These are phyloP conservation scores for Rhinolophus ferrumequinum DNA, from an alignment of 2,113 vertebrate species.

Conservation along the genomic window DNA sequence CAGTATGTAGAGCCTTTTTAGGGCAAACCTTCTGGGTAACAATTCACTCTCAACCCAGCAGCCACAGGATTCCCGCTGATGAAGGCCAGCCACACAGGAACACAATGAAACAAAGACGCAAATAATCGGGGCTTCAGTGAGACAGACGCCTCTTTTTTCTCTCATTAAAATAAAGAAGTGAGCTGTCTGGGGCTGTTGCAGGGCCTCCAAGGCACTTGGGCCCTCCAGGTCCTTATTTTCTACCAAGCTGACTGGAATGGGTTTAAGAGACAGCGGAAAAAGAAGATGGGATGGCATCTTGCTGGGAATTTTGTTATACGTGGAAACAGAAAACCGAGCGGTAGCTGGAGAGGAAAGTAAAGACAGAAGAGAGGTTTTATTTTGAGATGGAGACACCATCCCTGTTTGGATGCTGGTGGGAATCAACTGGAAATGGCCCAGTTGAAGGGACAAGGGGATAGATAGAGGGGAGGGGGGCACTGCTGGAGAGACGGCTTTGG, in stretches of 20 bases:
- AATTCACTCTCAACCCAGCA: not conserved
- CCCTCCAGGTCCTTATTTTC: not conserved
- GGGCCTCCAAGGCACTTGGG: not conserved
- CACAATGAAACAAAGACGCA: not conserved
- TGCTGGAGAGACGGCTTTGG: not conserved
- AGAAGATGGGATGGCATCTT: not conserved
- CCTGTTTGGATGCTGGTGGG: not conserved
- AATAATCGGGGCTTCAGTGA: not conserved
- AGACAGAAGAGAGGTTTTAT: not conserved
- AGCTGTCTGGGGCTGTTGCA: not conserved
- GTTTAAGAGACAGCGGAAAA: not conserved
- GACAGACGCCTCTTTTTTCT: not conserved
- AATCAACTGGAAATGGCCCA: too few species aligned
- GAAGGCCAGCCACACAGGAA: not conserved
- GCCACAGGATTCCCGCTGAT: not conserved
- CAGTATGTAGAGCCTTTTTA: not conserved
- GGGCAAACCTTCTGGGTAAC: not conserved
- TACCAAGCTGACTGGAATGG: not conserved
- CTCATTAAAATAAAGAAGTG: not conserved
- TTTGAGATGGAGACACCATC: not conserved
- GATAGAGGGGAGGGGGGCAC: not conserved
- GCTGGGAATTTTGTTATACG: not conserved
- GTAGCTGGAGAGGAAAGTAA: not conserved
- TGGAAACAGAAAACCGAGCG: not conserved
- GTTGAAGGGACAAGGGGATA: not conserved